Percentiles rank a stretch among this genome's conserved stretches.
Conservation (phyloP, 2,113 vertebrate genomes). For the Chiloscyllium plagiosum region DNA sequence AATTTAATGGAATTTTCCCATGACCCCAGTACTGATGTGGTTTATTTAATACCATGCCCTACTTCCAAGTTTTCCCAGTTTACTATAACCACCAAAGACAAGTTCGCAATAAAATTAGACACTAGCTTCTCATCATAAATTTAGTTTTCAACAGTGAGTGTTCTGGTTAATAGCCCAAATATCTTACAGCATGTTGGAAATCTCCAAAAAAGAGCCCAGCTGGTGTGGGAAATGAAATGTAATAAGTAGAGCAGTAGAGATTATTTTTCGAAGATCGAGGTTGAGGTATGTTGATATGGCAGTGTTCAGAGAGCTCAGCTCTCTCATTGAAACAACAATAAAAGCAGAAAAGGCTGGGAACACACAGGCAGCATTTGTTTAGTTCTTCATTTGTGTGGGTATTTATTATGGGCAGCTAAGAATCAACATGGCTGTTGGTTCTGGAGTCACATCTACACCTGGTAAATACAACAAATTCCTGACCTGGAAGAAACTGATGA, state of each 20-base stretch:
- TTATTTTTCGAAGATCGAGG: neutral
- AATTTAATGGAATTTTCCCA: neutral
- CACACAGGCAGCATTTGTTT: too few species aligned
- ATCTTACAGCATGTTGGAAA: neutral
- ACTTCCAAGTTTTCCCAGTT: neutral
- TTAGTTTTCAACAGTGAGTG: neutral
- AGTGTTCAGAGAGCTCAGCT: neutral
- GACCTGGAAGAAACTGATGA: too few species aligned
- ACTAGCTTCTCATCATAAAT: neutral
- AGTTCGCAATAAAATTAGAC: neutral
- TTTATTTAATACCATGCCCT: neutral
- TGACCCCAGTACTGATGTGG: neutral
- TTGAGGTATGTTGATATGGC: neutral
- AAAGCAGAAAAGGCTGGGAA: too few species aligned
- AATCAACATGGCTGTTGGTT: too few species aligned
- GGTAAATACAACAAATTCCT: too few species aligned
- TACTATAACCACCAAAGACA: neutral
- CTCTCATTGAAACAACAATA: too few species aligned
- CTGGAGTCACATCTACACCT: too few species aligned
- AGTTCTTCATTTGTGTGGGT: too few species aligned
- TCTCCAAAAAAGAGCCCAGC: neutral
- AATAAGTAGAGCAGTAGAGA: neutral
- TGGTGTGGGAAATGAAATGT: neutral
- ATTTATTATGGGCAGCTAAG: too few species aligned
- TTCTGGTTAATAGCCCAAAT: too few species aligned